These are phyloP conservation scores for Excalfactoria chinensis DNA, from an alignment of 2,113 vertebrate species.

Conservation along the genomic window DNA sequence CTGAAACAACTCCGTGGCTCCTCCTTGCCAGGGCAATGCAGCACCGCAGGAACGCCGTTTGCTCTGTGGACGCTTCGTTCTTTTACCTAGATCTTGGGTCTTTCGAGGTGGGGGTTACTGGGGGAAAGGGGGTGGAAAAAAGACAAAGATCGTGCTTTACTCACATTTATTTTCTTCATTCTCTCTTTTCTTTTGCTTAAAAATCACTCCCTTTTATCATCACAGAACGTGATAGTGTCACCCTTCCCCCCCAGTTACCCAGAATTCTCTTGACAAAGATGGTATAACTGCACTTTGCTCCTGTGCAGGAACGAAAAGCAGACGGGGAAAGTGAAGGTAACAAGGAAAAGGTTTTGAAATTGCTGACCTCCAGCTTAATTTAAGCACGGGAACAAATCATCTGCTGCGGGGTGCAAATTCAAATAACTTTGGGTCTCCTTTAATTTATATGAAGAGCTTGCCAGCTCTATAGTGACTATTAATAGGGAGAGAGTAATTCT, in stretches of 20 bases:
- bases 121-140: not conserved
- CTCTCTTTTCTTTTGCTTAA: not conserved
- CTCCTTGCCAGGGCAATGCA: not conserved
- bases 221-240: accelerated
- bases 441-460: not conserved
- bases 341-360: not conserved
- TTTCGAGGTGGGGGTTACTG: not conserved
- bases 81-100: not conserved
- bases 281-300: not conserved
- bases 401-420: not conserved
- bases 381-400: not conserved
- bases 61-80: not conserved
- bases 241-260: not conserved
- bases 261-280: not conserved
- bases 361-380: constrained; percentile 5
- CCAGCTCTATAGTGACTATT: not conserved
- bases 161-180: not conserved
- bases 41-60: not conserved
- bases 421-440: not conserved
- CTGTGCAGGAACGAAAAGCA: not conserved
- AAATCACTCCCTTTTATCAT: not conserved
- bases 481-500: not conserved
- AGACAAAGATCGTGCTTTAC: not conserved
- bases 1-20: not conserved
- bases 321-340: not conserved